Base-by-base conservation (phyloP, 2,888 invertebrate genomes). In the Yponomeuta sedellus region DNA sequence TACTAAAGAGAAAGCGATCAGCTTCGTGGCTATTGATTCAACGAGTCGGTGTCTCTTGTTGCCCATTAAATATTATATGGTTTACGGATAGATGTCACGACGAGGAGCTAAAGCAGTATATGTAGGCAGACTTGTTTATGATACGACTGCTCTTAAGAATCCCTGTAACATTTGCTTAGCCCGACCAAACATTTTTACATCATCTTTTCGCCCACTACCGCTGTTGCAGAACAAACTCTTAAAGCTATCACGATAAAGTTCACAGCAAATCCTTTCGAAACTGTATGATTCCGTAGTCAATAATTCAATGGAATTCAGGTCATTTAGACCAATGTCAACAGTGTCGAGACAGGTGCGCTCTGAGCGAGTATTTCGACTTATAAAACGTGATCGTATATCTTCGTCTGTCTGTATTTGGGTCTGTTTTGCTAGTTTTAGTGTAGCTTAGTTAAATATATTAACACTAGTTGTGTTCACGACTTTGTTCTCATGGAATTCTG, bases 251-350 rank as follows among this genome's bases (percentile, higher is more conserved):
- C 3, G 16, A 4, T 52, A 52, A 52, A 16, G 44, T 52, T 52
- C 44, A 16, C 44, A 3, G 44, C 44, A 16, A 52, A 16, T 12
- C 16, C 16, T 10, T 52, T 52, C 44, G 12, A 52, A 52, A 52
- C 16, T 52, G 44, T 16, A 52, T 52, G 44, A 52, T 71, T 69
- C 68, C 67, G 64, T 70, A 68, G 66, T 68, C 59, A 25, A 28
- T 61, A 34, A 61, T 28, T 16, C 44, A 1, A 4, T 40, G 63
- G 63, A 64, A 64, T 64, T 19, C 25, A 64, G 63, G 63, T 19
- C 63, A 40, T 20, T 20, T 40, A 10, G 25, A 22, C 25, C 52
- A 52, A 64, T 22, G 52, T 40, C 63, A 64, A 22, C 40, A 19
- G 20, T 5, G 2, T n/a, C 62, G 19, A 16, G 20, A 19, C 63